Conservation (phyloP, 1,140 invertebrate genomes). For the Drosophila bifasciata region DNA sequence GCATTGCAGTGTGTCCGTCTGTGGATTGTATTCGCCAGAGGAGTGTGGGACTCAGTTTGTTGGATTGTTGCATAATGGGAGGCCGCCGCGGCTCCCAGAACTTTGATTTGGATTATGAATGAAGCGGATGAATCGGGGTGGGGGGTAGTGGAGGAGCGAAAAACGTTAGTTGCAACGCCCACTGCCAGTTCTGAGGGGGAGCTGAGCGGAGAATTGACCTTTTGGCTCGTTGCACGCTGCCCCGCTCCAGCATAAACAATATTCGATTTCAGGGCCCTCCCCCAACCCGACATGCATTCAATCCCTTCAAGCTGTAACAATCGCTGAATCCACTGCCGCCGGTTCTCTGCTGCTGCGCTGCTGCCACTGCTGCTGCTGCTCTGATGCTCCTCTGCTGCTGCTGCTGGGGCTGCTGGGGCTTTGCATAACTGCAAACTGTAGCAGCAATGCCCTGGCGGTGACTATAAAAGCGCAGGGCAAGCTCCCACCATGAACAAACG, state of each 20-base stretch:
- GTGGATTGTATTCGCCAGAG: conserved; percentile 27
- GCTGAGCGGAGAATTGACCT: conserved; percentile 48
- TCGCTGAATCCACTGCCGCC: conserved; percentile 40
- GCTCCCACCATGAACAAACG: conserved; percentile 57
- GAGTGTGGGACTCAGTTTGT: not conserved
- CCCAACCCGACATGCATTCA: conserved; percentile 65
- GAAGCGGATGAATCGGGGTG: conserved; percentile 29
- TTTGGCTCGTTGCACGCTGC: conserved; percentile 34
- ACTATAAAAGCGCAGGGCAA: conserved; percentile 63
- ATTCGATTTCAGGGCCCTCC: conserved; percentile 58
- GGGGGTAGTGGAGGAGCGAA: not conserved
- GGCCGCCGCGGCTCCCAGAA: conserved; percentile 16
- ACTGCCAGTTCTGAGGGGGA: conserved; percentile 36
- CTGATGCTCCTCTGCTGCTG: conserved; percentile 23
- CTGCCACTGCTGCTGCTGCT: too few relatives aligned
- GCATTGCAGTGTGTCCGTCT: conserved; percentile 29
- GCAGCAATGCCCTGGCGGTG: conserved; percentile 55
- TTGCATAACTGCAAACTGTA: conserved; percentile 79
- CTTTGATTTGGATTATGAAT: conserved; percentile 18
- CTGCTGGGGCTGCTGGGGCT: conserved; percentile 33
- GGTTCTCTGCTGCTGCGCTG: conserved; percentile 1
- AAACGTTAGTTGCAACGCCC: conserved; percentile 74
- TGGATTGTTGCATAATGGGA: conserved; percentile 24
- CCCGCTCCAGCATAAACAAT: conserved; percentile 54
- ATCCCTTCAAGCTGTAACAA: conserved; percentile 52